Conservation (phyloP, 2,113 vertebrate genomes). For the Scalopus aquaticus region DNA sequence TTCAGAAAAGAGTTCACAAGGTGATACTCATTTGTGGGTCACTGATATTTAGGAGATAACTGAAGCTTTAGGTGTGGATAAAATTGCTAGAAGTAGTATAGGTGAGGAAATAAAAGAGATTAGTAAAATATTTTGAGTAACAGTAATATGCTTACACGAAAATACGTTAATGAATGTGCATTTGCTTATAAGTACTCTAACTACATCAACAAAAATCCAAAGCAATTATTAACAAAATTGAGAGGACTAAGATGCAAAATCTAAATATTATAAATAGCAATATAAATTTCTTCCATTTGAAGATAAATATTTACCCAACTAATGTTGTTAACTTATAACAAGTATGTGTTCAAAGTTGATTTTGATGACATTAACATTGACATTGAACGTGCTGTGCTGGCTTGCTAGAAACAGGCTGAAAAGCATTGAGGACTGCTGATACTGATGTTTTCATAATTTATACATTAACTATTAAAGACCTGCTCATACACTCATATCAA, state of each 20-base stretch:
- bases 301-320: background rate
- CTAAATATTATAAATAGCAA: background rate
- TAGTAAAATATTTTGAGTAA: background rate
- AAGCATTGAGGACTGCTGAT: background rate
- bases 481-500: background rate
- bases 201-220: background rate
- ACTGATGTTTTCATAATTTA: constrained; percentile 34
- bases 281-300: constrained; percentile 3
- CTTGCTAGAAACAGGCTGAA: background rate
- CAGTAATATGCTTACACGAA: background rate
- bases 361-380: background rate
- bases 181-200: background rate
- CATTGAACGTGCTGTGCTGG: background rate
- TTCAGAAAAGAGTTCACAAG: background rate
- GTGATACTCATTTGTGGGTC: background rate
- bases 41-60: background rate
- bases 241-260: background rate
- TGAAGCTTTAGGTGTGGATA: background rate
- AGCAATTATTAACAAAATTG: background rate
- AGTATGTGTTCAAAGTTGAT: background rate
- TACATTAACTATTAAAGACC: constrained; percentile 45
- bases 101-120: background rate
- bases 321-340: constrained; percentile 24
- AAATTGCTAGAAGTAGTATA: background rate
- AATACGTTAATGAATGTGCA: background rate